These are phyloP conservation scores for Portunus trituberculatus DNA, from an alignment of 1,140 invertebrate species.

Conservation along the genomic window DNA sequence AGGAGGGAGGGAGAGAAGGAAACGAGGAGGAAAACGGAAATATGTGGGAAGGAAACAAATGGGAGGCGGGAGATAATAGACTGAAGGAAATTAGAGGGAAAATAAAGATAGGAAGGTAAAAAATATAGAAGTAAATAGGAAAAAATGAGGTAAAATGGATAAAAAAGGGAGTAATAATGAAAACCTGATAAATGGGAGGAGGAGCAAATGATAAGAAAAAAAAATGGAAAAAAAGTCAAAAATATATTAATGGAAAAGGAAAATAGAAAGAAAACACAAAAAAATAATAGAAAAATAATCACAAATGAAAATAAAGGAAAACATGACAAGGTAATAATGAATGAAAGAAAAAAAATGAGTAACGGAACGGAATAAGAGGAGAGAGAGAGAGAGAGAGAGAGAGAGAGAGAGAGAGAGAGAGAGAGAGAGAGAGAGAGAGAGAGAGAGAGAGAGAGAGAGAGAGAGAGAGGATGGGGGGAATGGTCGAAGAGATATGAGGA, in stretches of 20 bases:
- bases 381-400: not conserved
- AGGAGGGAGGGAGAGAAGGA: not conserved
- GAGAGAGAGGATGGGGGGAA: not conserved
- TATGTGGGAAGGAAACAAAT: too few relatives aligned
- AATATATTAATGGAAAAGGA: not conserved
- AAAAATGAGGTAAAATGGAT: not conserved
- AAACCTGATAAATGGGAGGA: too few relatives aligned
- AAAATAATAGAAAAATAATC: too few relatives aligned
- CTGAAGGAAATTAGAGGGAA: not conserved
- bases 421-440: constrained; percentile 41
- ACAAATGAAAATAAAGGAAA: not conserved
- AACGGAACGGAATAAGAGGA: not conserved
- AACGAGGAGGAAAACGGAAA: too few relatives aligned
- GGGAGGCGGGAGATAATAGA: not conserved
- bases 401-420: constrained; percentile 38
- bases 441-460: not conserved
- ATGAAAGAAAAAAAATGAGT: not conserved
- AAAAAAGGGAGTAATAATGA: not conserved
- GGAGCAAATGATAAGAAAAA: too few relatives aligned
- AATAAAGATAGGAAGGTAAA: too few relatives aligned
- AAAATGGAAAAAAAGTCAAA: too few relatives aligned
- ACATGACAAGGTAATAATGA: not conserved
- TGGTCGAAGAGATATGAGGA: too few relatives aligned
- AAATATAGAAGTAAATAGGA: not conserved
- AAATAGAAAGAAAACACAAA: not conserved